A percentile compares a stretch with the other conserved stretches of the same genome.
Conservation (phyloP, 2,113 vertebrate species). For the Microcebus griseorufus region DNA sequence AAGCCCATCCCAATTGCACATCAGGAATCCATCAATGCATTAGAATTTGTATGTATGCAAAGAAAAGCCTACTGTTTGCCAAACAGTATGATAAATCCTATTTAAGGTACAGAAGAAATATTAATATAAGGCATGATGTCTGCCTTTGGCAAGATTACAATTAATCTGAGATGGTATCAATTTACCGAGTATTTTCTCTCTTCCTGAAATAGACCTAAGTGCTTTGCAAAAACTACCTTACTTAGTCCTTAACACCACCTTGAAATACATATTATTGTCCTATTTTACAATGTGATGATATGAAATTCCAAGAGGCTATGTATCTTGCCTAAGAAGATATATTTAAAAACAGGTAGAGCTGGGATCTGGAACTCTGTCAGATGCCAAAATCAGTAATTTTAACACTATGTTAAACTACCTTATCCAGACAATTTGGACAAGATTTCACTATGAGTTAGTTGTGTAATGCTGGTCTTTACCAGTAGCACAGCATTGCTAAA, state of each 20-base stretch:
- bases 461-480: neutral
- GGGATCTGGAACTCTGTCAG: neutral
- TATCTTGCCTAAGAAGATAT: neutral
- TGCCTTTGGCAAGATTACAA: neutral
- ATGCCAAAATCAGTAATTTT: neutral
- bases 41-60: neutral
- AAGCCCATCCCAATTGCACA: neutral
- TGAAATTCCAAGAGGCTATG: neutral
- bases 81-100: neutral
- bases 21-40: neutral
- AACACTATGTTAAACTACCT: neutral
- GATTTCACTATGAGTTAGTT: neutral
- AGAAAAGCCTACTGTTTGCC: neutral
- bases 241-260: neutral
- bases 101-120: neutral
- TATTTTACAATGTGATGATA: neutral
- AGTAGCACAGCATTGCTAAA: neutral
- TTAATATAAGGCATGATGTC: neutral
- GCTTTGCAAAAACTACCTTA: neutral
- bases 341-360: neutral
- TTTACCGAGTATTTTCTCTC: neutral
- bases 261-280: neutral
- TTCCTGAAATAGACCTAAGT: neutral
- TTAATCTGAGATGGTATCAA: neutral
- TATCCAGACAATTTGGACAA: neutral